phyloP scores from a whole-genome alignment of 2,888 invertebrate genomes.

The Abrostola triplasia region DNA sequence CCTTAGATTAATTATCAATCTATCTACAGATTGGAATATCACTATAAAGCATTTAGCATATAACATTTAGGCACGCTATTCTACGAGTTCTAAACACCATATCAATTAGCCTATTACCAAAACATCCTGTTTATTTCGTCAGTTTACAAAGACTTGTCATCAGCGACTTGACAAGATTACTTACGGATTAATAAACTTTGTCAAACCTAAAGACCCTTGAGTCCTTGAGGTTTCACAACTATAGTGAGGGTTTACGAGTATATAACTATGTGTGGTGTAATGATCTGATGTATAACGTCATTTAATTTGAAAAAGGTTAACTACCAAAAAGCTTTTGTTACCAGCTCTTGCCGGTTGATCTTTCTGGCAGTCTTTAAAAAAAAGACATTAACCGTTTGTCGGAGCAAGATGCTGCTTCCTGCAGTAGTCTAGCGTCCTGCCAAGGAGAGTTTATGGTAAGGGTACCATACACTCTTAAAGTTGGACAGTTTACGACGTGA shows the following conservation, averaged over 20 bases:
- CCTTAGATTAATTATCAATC: too few species aligned
- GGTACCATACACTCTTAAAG: too few species aligned
- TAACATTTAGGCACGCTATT: background rate
- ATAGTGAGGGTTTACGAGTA: too few species aligned
- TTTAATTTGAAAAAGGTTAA: background rate
- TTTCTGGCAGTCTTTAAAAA: too few species aligned
- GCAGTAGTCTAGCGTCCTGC: too few species aligned
- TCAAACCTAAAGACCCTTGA: background rate
- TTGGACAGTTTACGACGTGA: too few species aligned
- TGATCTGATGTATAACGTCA: too few species aligned
- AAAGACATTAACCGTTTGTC: too few species aligned
- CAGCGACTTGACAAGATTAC: constrained; percentile 8
- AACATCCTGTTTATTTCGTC: background rate
- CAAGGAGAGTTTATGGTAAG: too few species aligned
- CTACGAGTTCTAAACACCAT: background rate
- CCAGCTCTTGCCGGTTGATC: background rate
- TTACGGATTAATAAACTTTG: constrained; percentile 12
- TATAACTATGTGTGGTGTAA: too few species aligned
- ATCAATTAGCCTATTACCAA: background rate
- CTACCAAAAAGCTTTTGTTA: background rate
- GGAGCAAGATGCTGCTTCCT: too few species aligned
- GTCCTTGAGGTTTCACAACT: too few species aligned
- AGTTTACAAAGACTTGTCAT: constrained; percentile 11
- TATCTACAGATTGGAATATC: background rate
- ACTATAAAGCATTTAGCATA: background rate